A percentile compares a stretch with the other conserved stretches of the same genome.
Conservation (phyloP, 2,113 vertebrate genomes). For the Rhinichthys klamathensis region DNA sequence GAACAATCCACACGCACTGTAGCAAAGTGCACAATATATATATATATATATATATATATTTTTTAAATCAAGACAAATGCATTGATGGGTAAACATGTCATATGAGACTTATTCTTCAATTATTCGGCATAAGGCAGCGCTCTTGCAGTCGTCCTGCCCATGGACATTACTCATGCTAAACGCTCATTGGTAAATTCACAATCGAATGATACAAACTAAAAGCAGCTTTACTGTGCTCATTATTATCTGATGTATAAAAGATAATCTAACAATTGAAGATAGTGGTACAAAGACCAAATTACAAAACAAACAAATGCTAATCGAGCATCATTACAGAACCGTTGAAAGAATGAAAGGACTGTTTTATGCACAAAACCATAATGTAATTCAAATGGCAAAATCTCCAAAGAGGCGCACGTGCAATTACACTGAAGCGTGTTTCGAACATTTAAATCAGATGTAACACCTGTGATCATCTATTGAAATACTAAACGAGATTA, state of each 20-base stretch:
- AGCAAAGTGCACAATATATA: background rate
- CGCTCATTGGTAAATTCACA: background rate
- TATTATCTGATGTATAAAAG: slow-evolving; percentile 14
- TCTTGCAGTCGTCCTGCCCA: background rate
- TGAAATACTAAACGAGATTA: slow-evolving; percentile 5
- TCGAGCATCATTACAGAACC: background rate
- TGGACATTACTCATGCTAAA: slow-evolving; percentile 3
- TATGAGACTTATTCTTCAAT: slow-evolving; percentile 13
- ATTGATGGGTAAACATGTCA: slow-evolving; percentile 28
- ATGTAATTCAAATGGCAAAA: slow-evolving; percentile 8
- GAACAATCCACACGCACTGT: background rate
- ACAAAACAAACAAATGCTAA: slow-evolving; percentile 1
- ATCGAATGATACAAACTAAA: slow-evolving; percentile 4
- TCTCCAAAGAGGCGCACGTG: background rate
- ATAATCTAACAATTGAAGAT: background rate
- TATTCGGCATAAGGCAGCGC: background rate
- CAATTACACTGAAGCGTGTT: slow-evolving; percentile 17
- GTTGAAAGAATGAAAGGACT: background rate
- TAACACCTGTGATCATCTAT: slow-evolving; percentile 6
- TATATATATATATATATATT: no score
- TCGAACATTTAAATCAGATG: background rate
- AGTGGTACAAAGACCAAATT: background rate
- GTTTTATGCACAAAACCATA: background rate
- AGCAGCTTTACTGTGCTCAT: background rate
- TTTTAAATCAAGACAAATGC: background rate